Evolutionary conservation across 1,140 invertebrate species (phyloP), one percentile per base, ranked within the genome.

Genomic region (Diprion similis): DNA sequence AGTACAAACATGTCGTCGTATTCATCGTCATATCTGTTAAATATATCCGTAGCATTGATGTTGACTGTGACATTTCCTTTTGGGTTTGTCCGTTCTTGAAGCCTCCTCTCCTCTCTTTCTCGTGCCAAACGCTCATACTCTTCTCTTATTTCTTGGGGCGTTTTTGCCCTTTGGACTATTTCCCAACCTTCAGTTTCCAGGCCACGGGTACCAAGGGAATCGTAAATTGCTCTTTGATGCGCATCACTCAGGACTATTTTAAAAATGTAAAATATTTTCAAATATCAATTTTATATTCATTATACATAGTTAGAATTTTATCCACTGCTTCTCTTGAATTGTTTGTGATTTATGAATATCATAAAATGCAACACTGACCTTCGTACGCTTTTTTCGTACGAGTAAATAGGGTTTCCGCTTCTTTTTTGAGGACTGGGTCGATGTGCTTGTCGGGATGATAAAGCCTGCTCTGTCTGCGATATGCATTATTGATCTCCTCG

Each of bases 371-470:
- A 6, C 24, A 78, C 80, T 76, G 86, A 95, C 97, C 95, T 92
- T 98, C 96, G 89, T 98, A 97, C 10, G 97, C 97, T 79, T 92
- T 94, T 84, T 98, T 98, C 0, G 94, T 94, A 85, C 96, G 95
- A 83, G 95, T 96, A 83, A 99, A 99, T 78, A 99, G 89, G 70
- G 93, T 87, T 87, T 98, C 97, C 3, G 98, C 97, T 88, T 96
- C 93, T 81, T 93, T 94, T 82, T 97, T 96, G 67, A 92, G 90
- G 1, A 90, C 90, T 15, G 93, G 92, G 81, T 96, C 93, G 9
- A 90, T 86, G 87, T 99, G 97, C 87, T 99, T 99, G 83, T 99
- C 97, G 9, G 98, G 98, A 89, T 99, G 97, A 82, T 97, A 99
- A 70, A 97, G 92, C 77, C 93, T 92, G 82, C 96, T 98, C 15